Evolutionary conservation across 2,113 vertebrate genomes (phyloP).

Genomic region (Panthera tigris): DNA sequence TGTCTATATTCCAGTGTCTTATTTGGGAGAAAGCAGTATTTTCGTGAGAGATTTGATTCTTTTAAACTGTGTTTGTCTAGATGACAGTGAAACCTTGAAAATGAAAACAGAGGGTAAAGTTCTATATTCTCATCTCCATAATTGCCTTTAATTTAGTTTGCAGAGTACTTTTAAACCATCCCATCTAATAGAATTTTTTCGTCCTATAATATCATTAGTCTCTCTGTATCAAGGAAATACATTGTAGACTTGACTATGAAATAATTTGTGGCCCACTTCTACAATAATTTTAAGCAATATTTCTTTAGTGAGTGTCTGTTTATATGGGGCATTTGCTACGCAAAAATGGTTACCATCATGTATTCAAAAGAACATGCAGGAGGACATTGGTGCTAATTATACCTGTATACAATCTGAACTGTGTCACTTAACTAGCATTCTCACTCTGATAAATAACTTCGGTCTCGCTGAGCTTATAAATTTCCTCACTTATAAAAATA

Average conservation of each 20-base stretch:
- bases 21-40: neutral
- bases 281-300: neutral
- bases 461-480: neutral
- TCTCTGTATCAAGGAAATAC: neutral
- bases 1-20: neutral
- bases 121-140: neutral
- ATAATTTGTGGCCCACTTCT: neutral
- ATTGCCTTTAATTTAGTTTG: constrained; percentile 31
- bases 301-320: constrained; percentile 10
- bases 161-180: neutral
- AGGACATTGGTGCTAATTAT: neutral
- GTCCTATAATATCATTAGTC: neutral
- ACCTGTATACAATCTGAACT: neutral
- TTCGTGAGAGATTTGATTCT: constrained; percentile 16
- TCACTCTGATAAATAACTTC: neutral
- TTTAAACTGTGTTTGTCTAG: neutral
- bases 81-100: neutral
- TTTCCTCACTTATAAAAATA: neutral
- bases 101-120: neutral
- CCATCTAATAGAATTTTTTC: neutral
- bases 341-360: neutral
- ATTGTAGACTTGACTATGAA: neutral
- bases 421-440: neutral
- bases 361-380: neutral
- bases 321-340: neutral